Evolutionary conservation across 30 jellyfish, hydroid and myxozoan species (phyloP).

Genomic region (Aurelia sp.): DNA sequence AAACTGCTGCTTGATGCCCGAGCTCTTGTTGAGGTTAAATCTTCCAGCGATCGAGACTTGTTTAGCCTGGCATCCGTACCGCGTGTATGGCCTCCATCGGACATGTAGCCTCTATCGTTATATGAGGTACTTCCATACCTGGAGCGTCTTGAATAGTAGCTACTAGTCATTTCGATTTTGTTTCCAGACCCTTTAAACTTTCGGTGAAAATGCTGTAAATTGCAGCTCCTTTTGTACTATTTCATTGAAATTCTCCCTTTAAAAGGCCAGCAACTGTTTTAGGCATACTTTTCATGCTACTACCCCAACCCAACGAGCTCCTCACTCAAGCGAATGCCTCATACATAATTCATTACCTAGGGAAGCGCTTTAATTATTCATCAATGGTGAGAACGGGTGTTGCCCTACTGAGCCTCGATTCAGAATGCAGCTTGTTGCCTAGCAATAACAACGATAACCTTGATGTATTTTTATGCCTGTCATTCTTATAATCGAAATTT

Average conservation of each 20-base stretch:
- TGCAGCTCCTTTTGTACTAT: no score
- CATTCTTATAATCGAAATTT: neutral
- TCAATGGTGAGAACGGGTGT: constrained; percentile 62
- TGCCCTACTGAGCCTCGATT: constrained; percentile 69
- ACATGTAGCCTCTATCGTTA: constrained; percentile 57
- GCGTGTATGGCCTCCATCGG: constrained; percentile 55
- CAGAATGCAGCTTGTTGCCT: constrained; percentile 21
- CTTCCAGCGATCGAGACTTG: constrained; percentile 70
- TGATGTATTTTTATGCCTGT: neutral
- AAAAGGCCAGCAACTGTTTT: neutral
- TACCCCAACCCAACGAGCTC: constrained; percentile 19
- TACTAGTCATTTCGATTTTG: constrained; percentile 16
- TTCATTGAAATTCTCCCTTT: no score
- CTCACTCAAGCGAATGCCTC: constrained; percentile 65
- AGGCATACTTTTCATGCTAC: neutral
- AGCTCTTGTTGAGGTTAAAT: constrained; percentile 43
- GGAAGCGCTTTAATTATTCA: constrained; percentile 91
- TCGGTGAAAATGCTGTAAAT: no score
- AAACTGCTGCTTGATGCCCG: constrained; percentile 12
- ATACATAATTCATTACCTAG: constrained; percentile 71
- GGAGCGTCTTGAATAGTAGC: constrained; percentile 64
- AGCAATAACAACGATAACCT: constrained; percentile 7
- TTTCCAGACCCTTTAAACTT: no score
- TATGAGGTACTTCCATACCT: constrained; percentile 56
- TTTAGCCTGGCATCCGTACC: constrained; percentile 38